phyloP scores from a whole-genome alignment of 37 sponge, comb jelly and placozoan species.

The Oscarella lobularis region DNA sequence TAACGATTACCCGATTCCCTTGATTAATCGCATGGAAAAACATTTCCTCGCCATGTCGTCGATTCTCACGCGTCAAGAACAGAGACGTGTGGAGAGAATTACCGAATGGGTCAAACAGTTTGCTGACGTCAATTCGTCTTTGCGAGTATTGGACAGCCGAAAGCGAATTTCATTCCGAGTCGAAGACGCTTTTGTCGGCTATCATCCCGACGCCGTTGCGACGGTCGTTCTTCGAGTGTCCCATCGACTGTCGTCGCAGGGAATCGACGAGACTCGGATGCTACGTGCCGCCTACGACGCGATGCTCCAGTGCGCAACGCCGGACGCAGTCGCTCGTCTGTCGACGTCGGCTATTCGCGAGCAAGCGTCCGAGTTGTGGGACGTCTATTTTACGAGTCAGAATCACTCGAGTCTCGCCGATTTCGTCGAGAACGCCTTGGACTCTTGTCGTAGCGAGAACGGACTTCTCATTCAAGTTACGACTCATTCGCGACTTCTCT shows the following conservation, averaged over 20 bases:
- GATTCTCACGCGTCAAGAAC: conserved; percentile 16
- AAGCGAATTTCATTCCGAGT: conserved; percentile 10
- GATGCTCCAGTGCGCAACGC: conserved; percentile 15
- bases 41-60: conserved; percentile 25
- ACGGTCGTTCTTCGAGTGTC: conserved; percentile 67
- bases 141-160: not conserved
- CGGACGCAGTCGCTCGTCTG: conserved; percentile 15
- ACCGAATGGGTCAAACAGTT: conserved; percentile 4
- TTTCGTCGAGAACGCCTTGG: not conserved
- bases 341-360: not conserved
- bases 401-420: conserved; percentile 4
- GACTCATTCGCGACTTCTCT: conserved; percentile 10
- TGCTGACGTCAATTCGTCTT: not conserved
- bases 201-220: conserved; percentile 54
- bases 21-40: conserved; percentile 56
- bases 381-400: conserved; percentile 7
- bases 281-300: not conserved
- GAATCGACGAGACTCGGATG: not conserved
- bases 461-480: conserved; percentile 8
- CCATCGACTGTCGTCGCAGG: not conserved
- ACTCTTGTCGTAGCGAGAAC: not conserved
- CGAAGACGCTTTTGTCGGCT: conserved; percentile 63
- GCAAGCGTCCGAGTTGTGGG: not conserved
- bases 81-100: not conserved
- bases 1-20: conserved; percentile 46